Conservation (phyloP, 23 tunicate species). For the Botrylloides violaceus region DNA sequence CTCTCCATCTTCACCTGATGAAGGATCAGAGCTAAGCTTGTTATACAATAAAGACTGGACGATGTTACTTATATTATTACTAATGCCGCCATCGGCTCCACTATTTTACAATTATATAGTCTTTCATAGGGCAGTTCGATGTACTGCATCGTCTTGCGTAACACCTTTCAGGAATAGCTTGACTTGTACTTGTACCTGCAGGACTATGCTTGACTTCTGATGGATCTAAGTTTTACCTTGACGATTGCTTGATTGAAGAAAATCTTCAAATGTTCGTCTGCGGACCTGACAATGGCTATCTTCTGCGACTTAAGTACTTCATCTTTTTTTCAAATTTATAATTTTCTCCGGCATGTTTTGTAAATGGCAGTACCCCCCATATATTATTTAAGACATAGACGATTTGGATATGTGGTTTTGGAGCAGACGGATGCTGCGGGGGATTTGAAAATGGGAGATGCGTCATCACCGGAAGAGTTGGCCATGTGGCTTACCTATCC, state of each 20-base stretch:
- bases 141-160: no score
- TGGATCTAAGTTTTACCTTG: not conserved
- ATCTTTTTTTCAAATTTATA: not conserved
- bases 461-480: constrained; percentile 9
- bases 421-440: not conserved
- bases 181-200: no score
- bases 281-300: constrained; percentile 63
- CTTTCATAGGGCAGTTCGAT: no score
- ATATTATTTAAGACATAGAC: not conserved
- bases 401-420: not conserved
- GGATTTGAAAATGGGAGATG: not conserved
- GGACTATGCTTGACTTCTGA: constrained; percentile 17
- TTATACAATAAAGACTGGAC: no score
- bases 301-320: constrained; percentile 10
- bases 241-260: constrained; percentile 19
- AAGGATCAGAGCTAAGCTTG: no score
- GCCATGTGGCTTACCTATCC: constrained; percentile 59
- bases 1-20: no score
- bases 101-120: no score
- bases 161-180: no score
- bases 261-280: constrained; percentile 46
- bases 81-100: no score
- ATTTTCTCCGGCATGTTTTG: constrained; percentile 2
- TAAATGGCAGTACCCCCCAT: not conserved
- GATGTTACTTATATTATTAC: no score